Conservation (phyloP, 2,888 invertebrate genomes). For the Limnephilus rhombicus region DNA sequence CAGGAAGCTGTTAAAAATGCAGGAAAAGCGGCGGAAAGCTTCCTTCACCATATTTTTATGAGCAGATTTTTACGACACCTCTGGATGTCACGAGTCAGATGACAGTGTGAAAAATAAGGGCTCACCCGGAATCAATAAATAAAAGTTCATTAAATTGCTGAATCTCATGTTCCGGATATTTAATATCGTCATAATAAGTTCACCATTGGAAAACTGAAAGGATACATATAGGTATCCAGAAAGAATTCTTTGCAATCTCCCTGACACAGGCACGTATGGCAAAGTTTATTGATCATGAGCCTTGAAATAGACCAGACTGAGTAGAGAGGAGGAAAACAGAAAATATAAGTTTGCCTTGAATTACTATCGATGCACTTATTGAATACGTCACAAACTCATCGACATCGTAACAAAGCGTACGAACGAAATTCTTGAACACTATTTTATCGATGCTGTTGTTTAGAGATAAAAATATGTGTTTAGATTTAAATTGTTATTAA, state of each 20-base stretch:
- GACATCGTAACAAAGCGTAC: too few relatives aligned
- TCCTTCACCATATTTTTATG: not conserved
- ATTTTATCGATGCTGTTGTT: too few relatives aligned
- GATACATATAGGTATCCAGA: not conserved
- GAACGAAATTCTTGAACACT: too few relatives aligned
- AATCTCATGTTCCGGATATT: not conserved
- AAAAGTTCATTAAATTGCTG: not conserved
- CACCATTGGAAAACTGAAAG: not conserved
- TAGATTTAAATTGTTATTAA: too few relatives aligned
- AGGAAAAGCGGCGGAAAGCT: not conserved
- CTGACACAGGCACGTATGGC: not conserved
- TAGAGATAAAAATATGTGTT: too few relatives aligned
- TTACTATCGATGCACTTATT: too few relatives aligned
- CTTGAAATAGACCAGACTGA: not conserved
- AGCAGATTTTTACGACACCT: not conserved
- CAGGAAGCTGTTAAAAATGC: not conserved
- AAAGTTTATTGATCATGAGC: not conserved
- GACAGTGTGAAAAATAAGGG: not conserved
- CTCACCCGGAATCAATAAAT: not conserved
- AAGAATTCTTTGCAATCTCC: not conserved
- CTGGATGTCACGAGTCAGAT: not conserved
- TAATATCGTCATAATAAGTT: not conserved
- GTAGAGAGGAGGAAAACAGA: too few relatives aligned
- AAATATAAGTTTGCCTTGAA: too few relatives aligned
- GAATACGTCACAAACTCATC: too few relatives aligned